These are phyloP conservation scores for Tetranychus piercei DNA, from an alignment of 2,888 invertebrate species.

Conservation along the genomic window DNA sequence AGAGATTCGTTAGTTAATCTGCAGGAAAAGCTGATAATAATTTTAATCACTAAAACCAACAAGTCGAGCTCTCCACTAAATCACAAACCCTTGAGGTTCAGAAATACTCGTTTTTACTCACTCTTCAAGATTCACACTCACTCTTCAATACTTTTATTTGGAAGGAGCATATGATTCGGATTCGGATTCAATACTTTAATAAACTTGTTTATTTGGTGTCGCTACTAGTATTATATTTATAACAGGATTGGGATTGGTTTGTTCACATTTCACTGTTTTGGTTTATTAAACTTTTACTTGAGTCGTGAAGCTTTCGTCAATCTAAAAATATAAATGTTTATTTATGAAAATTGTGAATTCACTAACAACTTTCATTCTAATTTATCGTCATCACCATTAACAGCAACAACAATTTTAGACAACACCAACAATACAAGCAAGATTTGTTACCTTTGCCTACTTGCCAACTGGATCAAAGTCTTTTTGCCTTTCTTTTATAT, in stretches of 20 bases:
- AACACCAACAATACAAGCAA: background rate
- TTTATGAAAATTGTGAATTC: background rate
- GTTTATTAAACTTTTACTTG: background rate
- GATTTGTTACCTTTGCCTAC: background rate
- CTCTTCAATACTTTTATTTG: no score
- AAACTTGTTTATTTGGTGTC: no score
- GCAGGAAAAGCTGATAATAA: no score
- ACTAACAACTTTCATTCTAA: background rate
- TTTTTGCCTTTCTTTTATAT: background rate
- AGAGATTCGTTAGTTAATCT: no score
- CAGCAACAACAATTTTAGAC: background rate
- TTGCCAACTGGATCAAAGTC: background rate
- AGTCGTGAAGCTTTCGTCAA: background rate
- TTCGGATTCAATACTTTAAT: no score
- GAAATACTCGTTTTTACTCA: no score
- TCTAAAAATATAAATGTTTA: conserved; percentile 1
- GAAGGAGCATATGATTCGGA: no score
- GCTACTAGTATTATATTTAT: no score
- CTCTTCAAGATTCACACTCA: no score
- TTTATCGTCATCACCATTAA: background rate
- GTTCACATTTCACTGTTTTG: background rate
- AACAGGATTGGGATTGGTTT: background rate
- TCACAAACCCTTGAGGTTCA: no score
- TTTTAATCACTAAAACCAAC: no score
- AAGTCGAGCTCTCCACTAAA: no score